Conservation (phyloP, 2,797 vertebrate genomes). For the Dryobates pubescens region DNA sequence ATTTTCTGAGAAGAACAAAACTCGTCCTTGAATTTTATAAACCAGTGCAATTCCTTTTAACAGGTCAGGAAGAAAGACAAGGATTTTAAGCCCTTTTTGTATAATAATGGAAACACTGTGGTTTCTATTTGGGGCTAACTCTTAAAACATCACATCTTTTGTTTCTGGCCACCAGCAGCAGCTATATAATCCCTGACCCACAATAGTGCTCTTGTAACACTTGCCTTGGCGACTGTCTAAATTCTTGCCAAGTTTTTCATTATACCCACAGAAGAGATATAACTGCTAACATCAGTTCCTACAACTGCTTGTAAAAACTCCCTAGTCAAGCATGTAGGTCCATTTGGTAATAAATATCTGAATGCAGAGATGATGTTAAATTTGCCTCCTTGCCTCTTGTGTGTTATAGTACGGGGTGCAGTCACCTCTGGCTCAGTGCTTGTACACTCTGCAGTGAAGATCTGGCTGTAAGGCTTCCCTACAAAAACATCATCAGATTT, state of each 20-base stretch:
- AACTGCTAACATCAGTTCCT: neutral
- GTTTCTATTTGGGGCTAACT: neutral
- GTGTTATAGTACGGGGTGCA: neutral
- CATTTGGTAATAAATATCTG: neutral
- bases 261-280: neutral
- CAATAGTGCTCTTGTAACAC: neutral
- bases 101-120: constrained; percentile 38
- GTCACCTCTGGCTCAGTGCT: neutral
- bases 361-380: neutral
- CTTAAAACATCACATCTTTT: constrained; percentile 24
- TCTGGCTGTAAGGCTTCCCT: neutral
- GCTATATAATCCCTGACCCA: constrained; percentile 11
- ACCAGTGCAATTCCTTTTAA: constrained; percentile 7
- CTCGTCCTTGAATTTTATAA: constrained; percentile 15
- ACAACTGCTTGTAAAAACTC: neutral
- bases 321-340: neutral
- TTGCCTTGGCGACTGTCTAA: neutral
- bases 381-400: neutral
- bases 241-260: neutral
- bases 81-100: constrained; percentile 43
- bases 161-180: constrained; percentile 31
- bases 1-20: neutral
- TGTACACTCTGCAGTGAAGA: neutral
- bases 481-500: neutral
- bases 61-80: neutral